Percentiles rank a stretch among this genome's conserved stretches.
These are phyloP conservation scores for Burhinus bistriatus DNA, from an alignment of 2,113 vertebrate genomes.

Conservation along the genomic window DNA sequence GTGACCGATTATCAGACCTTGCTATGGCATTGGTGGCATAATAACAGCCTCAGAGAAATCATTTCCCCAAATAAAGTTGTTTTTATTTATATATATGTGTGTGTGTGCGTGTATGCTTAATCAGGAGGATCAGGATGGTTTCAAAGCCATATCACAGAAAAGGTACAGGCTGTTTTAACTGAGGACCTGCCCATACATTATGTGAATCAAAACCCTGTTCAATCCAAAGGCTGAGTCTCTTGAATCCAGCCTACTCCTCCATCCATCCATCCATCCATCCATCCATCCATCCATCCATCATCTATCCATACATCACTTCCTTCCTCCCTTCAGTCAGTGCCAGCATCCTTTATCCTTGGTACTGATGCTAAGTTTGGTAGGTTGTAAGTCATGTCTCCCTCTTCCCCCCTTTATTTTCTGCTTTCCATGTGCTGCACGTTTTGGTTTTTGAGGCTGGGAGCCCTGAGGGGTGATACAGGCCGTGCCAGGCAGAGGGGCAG, in stretches of 20 bases:
- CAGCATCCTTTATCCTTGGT: not conserved
- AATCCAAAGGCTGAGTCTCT: not conserved
- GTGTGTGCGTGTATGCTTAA: not conserved
- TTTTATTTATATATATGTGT: not conserved
- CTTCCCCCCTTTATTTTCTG: not conserved
- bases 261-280: not conserved
- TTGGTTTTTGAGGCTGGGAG: not conserved
- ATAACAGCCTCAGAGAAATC: not conserved
- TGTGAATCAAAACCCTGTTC: not conserved
- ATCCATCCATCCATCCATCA: not conserved
- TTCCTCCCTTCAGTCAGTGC: not conserved
- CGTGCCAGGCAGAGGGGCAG: not conserved
- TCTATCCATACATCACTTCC: too few relatives aligned
- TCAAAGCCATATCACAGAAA: not conserved
- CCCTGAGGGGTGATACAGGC: not conserved
- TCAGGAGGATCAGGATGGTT: not conserved
- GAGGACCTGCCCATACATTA: not conserved
- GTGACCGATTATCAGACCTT: not conserved
- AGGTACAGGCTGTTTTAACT: not conserved
- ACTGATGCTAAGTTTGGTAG: not conserved
- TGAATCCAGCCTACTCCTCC: not conserved
- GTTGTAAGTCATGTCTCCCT: not conserved
- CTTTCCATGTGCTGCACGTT: not conserved
- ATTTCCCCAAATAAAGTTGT: not conserved
- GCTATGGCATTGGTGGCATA: not conserved